These are phyloP conservation scores for Platyscapa corneri DNA, from an alignment of 1,140 invertebrate genomes.

Conservation along the genomic window DNA sequence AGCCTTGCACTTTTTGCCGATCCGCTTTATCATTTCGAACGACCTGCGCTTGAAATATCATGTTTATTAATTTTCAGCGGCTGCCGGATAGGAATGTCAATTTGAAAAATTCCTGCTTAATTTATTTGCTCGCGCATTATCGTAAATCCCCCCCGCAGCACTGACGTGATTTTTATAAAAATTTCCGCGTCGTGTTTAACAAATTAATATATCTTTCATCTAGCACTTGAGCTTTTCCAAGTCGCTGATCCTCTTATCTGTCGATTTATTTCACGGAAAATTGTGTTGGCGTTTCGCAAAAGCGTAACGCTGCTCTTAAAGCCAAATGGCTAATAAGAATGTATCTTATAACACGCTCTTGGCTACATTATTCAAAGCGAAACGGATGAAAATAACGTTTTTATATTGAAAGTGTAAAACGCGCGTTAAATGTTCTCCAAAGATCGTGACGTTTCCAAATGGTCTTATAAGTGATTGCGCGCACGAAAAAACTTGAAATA, in stretches of 20 bases:
- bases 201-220: neutral
- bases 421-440: neutral
- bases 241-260: neutral
- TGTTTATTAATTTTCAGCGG: neutral
- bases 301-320: too few species aligned
- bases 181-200: neutral
- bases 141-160: neutral
- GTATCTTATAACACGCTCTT: too few species aligned
- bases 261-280: neutral
- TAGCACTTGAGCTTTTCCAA: neutral
- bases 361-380: neutral
- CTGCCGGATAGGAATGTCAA: neutral
- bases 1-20: neutral
- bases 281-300: too few species aligned
- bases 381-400: neutral
- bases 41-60: neutral
- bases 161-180: neutral
- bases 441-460: neutral
- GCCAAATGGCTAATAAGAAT: too few species aligned
- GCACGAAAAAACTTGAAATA: neutral
- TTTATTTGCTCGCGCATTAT: too few species aligned
- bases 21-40: neutral
- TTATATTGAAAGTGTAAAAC: neutral
- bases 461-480: neutral
- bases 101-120: neutral